A percentile compares a stretch with the other conserved stretches of the same genome.
These are phyloP conservation scores for Petrophora chlorosata DNA, from an alignment of 2,888 invertebrate species.

Conservation along the genomic window DNA sequence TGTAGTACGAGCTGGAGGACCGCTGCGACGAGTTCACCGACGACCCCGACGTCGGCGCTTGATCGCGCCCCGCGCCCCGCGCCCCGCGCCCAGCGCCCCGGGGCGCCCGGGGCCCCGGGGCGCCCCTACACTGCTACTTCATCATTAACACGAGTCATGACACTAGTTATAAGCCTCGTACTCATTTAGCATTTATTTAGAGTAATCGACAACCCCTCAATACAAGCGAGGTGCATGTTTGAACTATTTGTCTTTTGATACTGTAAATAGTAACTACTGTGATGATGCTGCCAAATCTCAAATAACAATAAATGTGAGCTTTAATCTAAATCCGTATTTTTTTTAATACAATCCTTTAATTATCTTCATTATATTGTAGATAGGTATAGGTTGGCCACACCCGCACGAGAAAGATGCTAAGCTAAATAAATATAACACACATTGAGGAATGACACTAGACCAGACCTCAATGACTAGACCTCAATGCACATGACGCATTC, in stretches of 20 bases:
- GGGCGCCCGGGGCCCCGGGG: not conserved
- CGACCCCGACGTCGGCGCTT: slow-evolving; percentile 42
- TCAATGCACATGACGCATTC: no score
- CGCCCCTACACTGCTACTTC: not conserved
- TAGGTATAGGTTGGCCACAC: no score
- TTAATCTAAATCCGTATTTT: not conserved
- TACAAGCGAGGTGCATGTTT: no score
- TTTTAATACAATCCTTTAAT: not conserved
- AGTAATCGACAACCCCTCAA: not conserved
- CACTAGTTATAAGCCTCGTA: slow-evolving; percentile 7
- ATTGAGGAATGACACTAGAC: no score
- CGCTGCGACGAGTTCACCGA: slow-evolving; percentile 90
- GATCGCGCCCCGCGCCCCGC: slow-evolving; percentile 1
- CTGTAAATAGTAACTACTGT: slow-evolving; percentile 60
- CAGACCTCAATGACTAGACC: no score
- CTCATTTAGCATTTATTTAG: not conserved
- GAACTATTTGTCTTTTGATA: no score
- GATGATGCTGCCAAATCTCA: slow-evolving; percentile 57
- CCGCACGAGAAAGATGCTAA: no score
- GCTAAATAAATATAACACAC: no score
- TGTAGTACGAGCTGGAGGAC: slow-evolving; percentile 89
- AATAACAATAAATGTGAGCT: slow-evolving; percentile 12
- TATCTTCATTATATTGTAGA: no score
- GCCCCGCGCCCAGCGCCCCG: slow-evolving; percentile 22
- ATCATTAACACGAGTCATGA: not conserved